Evolutionary conservation across 1,140 invertebrate species (phyloP).

Genomic region (Lepeophtheirus salmonis): DNA sequence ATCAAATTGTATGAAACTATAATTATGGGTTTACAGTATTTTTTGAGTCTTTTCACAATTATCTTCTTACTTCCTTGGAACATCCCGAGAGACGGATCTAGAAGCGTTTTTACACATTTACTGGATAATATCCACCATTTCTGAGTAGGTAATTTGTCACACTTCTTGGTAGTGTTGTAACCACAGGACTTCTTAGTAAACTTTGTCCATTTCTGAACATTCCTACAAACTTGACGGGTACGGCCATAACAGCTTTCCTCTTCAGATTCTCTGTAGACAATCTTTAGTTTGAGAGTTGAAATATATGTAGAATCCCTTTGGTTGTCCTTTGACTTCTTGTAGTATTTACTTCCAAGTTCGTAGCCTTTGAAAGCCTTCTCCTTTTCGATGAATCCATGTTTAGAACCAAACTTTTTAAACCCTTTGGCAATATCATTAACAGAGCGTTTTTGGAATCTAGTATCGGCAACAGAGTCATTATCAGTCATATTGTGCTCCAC

Average conservation of each 20-base stretch:
- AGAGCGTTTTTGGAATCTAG: background rate
- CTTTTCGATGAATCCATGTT: too few relatives aligned
- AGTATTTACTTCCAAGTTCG: too few relatives aligned
- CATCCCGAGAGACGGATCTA: conserved; percentile 3
- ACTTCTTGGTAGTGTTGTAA: background rate
- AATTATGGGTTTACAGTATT: conserved; percentile 3
- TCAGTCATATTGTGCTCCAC: background rate
- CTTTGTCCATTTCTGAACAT: conserved; percentile 1
- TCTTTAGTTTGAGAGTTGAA: background rate
- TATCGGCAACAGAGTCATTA: too few relatives aligned
- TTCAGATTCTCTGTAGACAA: background rate
- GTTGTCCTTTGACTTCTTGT: background rate
- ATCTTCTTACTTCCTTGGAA: conserved; percentile 5
- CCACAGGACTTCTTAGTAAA: conserved; percentile 8
- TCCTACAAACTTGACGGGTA: background rate
- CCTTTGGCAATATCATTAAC: background rate
- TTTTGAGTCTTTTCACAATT: background rate
- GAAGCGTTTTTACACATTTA: background rate
- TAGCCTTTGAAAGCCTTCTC: background rate
- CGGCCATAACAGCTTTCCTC: background rate
- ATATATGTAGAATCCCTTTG: too few relatives aligned
- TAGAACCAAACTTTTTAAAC: too few relatives aligned
- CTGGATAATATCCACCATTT: background rate
- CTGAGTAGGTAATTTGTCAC: background rate
- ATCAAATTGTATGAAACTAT: too few relatives aligned